Evolutionary conservation across 1,140 invertebrate species (phyloP), one percentile per base, ranked within the genome.

Genomic region (Druon quercuslanigerum): DNA sequence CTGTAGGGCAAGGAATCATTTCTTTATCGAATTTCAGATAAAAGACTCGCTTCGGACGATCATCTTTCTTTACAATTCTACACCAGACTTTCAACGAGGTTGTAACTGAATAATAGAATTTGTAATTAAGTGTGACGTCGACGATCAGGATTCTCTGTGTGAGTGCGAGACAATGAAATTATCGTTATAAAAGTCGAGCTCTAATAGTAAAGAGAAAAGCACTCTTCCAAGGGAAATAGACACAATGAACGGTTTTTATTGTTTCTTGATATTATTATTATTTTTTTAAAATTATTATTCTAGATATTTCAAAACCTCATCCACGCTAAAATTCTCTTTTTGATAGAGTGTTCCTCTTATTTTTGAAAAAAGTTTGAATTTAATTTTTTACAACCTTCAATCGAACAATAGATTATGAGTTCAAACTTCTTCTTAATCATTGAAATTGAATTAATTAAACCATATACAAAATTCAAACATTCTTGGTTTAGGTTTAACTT

Each of bases 1-100:
- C 13, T 40, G 2, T 40, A 40, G 25, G 40, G 40, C 57, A 66
- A 66, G 13, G 57, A 60, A 33, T 66, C 57, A n/a, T 25, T 66
- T 66, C 25, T 25, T 33, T 66, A 66, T 66, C 57, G 57, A 20
- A 66, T 66, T 66, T 66, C 16, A 66, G 57, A 66, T 66, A 66
- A 66, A 66, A 66, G 57, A 25, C 25, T 66, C 25, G 20, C 57
- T 66, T 66, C 13, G 57, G 25, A 25, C 20, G 57, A 66, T 66
- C 57, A 66, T 66, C 25, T 14, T 66, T 66, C 40, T 40, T 40
- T 40, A 66, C 57, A 66, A 66, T 66, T 66, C 57, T 66, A 66
- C 57, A 66, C 40, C 33, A 66, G n/a, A 20, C 57, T 66, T 66
- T 66, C 57, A 66, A 66, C 57, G 25, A 66, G 57, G 40, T 66